Conservation (phyloP, 2,797 vertebrate species). For the Amblyopsis hoosieri region DNA sequence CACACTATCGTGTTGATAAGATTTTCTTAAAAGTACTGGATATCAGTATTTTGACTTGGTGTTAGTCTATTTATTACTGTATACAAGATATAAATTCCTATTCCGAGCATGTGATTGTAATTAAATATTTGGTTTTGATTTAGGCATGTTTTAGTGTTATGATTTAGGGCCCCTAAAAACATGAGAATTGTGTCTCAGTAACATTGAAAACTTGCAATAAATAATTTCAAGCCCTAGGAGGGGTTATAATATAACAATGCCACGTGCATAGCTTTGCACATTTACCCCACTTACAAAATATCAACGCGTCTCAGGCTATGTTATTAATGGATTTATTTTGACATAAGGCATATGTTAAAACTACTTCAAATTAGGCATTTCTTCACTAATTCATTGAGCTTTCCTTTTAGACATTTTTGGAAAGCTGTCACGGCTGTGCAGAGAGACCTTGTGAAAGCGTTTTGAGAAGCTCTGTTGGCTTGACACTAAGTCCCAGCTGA, state of each 20-base stretch:
- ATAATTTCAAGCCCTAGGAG: too few species aligned
- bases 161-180: not conserved
- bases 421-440: constrained; percentile 51
- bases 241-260: too few species aligned
- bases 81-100: not conserved
- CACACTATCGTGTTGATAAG: not conserved
- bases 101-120: not conserved
- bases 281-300: not conserved
- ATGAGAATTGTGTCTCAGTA: not conserved
- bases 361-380: constrained; percentile 54
- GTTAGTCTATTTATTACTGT: not conserved
- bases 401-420: constrained; percentile 64
- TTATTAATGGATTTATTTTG: constrained; percentile 42
- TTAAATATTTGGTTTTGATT: not conserved
- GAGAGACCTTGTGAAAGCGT: constrained; percentile 67
- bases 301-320: constrained; percentile 5
- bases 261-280: too few species aligned
- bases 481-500: constrained; percentile 66
- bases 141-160: not conserved
- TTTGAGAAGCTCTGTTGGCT: constrained; percentile 59
- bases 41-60: not conserved
- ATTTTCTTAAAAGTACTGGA: not conserved
- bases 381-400: constrained; percentile 63
- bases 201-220: too few species aligned
- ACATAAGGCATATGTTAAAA: constrained; percentile 46